Base-by-base conservation (phyloP, 2,888 invertebrate genomes). In the Chrysina gloriosa region DNA sequence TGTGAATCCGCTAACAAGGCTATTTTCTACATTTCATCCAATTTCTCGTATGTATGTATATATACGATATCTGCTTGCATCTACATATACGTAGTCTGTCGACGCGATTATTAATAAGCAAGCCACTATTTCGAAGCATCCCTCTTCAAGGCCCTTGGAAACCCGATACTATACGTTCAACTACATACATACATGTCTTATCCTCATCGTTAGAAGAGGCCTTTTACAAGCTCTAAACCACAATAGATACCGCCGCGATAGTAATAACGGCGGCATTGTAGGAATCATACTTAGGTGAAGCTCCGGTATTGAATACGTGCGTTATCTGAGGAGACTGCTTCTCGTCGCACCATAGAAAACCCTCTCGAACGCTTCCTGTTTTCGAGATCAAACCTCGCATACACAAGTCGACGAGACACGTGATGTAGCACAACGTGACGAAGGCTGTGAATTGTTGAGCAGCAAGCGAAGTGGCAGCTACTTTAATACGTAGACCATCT, bases 231-330 rank as follows among this genome's bases (percentile, higher is more conserved):
- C 29, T n/a, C n/a, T n/a, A 25, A 50, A 50, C 29, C 16, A 50
- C 50, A 50, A 27, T 50, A 29, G 50, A 50, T 50, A 16, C 29
- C 11, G 11, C 27, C 3, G 9, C 14, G 29, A 16, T 29, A 50
- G 29, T 50, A 50, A 29, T 50, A 50, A 9, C 29, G 11, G 29
- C 21, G 4, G 31, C 52, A 19, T 9, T 52, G 19, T 52, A 29
- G n/a, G n/a, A 31, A 19, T 52, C 31, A 7, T 31, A 52, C 52
- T 16, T 31, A 52, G 31, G 52, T 16, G 52, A 31, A 52, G 31
- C 31, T 52, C 52, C 52, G 16, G 52, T 52, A 50, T 65, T 65
- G 48, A 50, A 52, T 50, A 65, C 64, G 64, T 65, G 64, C 64
- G 64, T 65, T 65, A 65, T 65, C 64, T 52, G 52, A 52, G 34